Conservation (phyloP, 2,888 invertebrate genomes). For the Clepsis dumicolana region DNA sequence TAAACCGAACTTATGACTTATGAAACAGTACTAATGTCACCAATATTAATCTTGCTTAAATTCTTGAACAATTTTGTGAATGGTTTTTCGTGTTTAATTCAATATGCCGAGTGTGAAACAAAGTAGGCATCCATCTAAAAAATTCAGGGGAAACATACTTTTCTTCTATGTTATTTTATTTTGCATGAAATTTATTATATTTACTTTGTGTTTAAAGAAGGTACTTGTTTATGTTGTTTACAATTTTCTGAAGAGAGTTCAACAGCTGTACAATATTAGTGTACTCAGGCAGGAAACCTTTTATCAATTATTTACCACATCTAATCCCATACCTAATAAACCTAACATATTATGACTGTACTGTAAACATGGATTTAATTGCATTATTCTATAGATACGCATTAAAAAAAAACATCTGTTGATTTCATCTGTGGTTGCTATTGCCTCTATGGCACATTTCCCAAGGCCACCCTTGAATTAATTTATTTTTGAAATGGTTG, state of each 20-base stretch:
- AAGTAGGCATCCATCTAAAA: too few species aligned
- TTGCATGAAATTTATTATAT: too few species aligned
- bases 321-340: constrained; percentile 1
- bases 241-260: not conserved
- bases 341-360: not conserved
- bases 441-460: not conserved
- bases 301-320: not conserved
- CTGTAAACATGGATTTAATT: constrained; percentile 4
- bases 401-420: not conserved
- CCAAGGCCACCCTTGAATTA: constrained; percentile 37
- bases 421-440: not conserved
- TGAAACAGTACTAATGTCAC: too few species aligned
- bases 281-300: not conserved
- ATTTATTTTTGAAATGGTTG: constrained; percentile 60
- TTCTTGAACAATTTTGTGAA: too few species aligned
- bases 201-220: not conserved
- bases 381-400: not conserved
- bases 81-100: too few species aligned
- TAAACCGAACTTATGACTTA: too few species aligned
- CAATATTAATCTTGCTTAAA: too few species aligned
- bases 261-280: not conserved
- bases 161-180: too few species aligned
- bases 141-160: too few species aligned
- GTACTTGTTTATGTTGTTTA: not conserved
- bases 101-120: too few species aligned